Percentiles rank a stretch among this genome's conserved stretches.
Evolutionary conservation across 2,797 vertebrate species (phyloP).

Genomic region (Neosalanx taihuensis): DNA sequence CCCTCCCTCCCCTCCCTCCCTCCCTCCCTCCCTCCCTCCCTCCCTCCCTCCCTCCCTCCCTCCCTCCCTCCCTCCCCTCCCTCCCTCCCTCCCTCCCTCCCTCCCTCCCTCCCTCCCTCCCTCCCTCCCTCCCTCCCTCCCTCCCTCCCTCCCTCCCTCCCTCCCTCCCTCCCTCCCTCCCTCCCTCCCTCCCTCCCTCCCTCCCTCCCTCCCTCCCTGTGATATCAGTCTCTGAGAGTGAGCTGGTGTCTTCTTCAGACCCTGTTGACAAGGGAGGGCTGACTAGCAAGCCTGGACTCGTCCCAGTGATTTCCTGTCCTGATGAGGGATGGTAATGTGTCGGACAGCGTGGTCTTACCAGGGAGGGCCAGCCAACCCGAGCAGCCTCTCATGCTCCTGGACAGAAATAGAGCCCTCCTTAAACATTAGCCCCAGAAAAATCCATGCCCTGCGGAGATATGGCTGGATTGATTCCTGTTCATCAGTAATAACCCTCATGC

Average conservation of each 20-base stretch:
- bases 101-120: not conserved
- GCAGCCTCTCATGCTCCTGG: not conserved
- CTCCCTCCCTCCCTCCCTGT: not conserved
- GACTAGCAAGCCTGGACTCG: too few species aligned
- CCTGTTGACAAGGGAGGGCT: not conserved
- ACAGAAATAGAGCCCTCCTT: conserved; percentile 22
- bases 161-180: not conserved
- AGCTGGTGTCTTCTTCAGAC: not conserved
- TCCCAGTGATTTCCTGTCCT: conserved; percentile 15
- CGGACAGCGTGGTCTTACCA: not conserved
- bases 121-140: not conserved
- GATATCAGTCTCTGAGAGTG: not conserved
- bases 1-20: too few species aligned
- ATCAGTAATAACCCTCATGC: not conserved
- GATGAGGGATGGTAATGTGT: conserved; percentile 13
- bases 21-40: not conserved
- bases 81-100: not conserved
- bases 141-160: not conserved
- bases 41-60: not conserved
- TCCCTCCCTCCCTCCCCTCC: not conserved
- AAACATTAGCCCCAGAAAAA: not conserved
- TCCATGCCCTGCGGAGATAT: not conserved
- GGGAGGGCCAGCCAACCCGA: not conserved
- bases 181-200: not conserved
- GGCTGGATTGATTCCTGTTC: not conserved